These are phyloP conservation scores for Ciconia nigra DNA, from an alignment of 2,797 vertebrate species.

Conservation along the genomic window DNA sequence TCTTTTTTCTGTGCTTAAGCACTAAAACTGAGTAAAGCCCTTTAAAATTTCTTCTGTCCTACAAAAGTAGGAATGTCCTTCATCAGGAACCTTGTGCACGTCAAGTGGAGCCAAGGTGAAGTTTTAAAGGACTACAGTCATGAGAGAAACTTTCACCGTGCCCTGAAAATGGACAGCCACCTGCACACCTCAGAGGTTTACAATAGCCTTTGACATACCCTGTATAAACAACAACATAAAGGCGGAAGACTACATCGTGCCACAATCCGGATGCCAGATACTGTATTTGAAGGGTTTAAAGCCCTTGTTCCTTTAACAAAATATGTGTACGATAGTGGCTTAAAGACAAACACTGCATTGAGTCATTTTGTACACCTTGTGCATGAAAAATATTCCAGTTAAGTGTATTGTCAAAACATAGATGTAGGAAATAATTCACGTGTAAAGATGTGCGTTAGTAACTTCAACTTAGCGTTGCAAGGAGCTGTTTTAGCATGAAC, in stretches of 20 bases:
- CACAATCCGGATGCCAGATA: constrained; percentile 1
- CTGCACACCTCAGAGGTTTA: neutral
- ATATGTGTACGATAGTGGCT: neutral
- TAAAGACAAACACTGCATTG: constrained; percentile 20
- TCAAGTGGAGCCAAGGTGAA: neutral
- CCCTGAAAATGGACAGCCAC: neutral
- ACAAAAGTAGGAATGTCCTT: neutral
- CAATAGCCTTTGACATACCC: neutral
- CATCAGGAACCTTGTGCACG: neutral
- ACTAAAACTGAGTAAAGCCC: neutral
- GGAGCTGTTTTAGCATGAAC: constrained; percentile 20
- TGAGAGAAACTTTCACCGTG: neutral
- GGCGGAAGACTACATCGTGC: neutral
- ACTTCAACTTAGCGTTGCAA: constrained; percentile 23
- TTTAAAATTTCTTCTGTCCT: neutral
- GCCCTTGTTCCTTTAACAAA: neutral
- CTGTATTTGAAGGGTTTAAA: neutral
- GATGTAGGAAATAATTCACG: constrained; percentile 22
- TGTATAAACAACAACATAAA: neutral
- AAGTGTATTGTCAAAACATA: constrained; percentile 50
- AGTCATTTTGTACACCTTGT: constrained; percentile 46
- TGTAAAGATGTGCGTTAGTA: constrained; percentile 44
- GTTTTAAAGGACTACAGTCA: neutral
- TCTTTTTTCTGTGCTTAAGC: neutral
- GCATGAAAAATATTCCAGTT: constrained; percentile 57